phyloP scores from a whole-genome alignment of 1,140 invertebrate genomes.

The Gyrodactylus salaris region DNA sequence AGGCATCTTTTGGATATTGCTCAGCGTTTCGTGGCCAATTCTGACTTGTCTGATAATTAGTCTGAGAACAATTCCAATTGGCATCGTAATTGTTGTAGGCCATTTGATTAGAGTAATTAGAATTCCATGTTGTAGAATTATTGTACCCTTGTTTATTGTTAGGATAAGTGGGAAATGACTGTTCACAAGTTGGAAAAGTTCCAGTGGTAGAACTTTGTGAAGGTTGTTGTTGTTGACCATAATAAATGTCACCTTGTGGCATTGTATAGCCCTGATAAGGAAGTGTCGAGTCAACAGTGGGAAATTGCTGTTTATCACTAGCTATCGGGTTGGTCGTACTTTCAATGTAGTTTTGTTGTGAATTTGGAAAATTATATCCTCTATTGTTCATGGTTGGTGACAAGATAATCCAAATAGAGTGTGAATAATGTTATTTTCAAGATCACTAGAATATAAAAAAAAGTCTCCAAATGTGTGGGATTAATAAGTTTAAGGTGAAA shows the following conservation, averaged over 20 bases:
- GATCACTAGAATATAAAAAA: too few species aligned
- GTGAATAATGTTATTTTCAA: too few species aligned
- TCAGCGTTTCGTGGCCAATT: not conserved
- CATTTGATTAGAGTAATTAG: not conserved
- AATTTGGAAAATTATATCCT: not conserved
- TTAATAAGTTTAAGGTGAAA: not conserved
- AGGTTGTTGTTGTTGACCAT: not conserved
- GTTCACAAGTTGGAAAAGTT: not conserved
- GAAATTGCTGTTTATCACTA: not conserved
- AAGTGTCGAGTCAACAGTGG: not conserved
- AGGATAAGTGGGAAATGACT: not conserved
- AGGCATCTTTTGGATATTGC: not conserved
- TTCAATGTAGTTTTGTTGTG: not conserved
- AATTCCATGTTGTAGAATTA: not conserved
- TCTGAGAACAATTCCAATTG: not conserved
- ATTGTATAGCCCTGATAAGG: not conserved
- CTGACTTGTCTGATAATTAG: not conserved
- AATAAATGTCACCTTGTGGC: not conserved
- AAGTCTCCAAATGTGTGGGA: too few species aligned
- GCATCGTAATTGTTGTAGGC: not conserved
- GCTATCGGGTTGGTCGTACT: not conserved
- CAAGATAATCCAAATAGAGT: too few species aligned
- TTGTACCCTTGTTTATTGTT: not conserved
- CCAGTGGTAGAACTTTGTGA: not conserved
- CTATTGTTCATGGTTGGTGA: not conserved